Conservation (phyloP, 2,113 vertebrate species). For the Phylloscopus whistleri region DNA sequence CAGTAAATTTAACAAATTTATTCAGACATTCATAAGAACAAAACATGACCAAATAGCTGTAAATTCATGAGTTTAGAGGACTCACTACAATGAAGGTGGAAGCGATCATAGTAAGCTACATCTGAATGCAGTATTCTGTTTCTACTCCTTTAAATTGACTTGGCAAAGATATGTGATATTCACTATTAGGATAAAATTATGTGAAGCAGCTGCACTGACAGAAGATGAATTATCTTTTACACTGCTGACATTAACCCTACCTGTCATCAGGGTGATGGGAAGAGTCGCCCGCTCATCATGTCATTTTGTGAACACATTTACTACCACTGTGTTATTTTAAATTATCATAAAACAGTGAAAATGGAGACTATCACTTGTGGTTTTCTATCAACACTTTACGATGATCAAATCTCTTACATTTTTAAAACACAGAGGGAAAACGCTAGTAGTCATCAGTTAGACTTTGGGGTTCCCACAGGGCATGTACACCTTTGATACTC, state of each 20-base stretch:
- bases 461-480: not conserved
- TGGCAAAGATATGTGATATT: slow-evolving; percentile 21
- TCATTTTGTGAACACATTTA: slow-evolving; percentile 9
- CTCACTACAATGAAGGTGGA: not conserved
- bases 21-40: not conserved
- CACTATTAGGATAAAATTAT: slow-evolving; percentile 55
- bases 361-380: not conserved
- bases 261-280: not conserved
- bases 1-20: not conserved
- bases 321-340: not conserved
- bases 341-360: slow-evolving; percentile 1
- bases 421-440: not conserved
- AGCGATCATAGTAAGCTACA: not conserved
- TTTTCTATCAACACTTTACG: not conserved
- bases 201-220: slow-evolving; percentile 60
- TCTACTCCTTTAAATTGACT: slow-evolving; percentile 14
- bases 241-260: slow-evolving; percentile 45
- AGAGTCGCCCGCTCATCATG: not conserved
- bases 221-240: slow-evolving; percentile 62
- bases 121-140: not conserved
- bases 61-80: not conserved
- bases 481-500: not conserved
- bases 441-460: not conserved
- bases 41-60: not conserved
- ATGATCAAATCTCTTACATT: not conserved